Evolutionary conservation across 2,113 vertebrate genomes (phyloP), one percentile per base, ranked within the genome.

Genomic region (Haemorhous mexicanus): DNA sequence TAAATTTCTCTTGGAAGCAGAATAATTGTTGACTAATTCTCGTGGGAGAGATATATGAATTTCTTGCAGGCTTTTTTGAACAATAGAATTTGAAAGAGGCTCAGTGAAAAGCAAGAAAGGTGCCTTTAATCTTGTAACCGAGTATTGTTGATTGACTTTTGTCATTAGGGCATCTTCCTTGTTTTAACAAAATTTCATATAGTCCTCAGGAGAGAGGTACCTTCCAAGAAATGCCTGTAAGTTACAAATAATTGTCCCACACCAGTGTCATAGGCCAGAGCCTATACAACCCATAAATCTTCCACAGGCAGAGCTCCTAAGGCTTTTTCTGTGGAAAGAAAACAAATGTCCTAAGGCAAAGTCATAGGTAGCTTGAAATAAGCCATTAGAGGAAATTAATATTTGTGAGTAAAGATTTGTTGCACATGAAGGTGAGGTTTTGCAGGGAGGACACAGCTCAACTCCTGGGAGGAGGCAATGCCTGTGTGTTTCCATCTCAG

Each of bases 21-120:
- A 90, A 72, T 90, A 97, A 96, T 95, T 90, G 59, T 94, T 94
- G 95, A 93, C 92, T 95, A 94, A 96, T 93, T 93, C 84, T 93
- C 3, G 46, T 96, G 95, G 95, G 93, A 95, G 94, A 91, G 52
- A 84, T 10, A 22, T 4, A 59, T 47, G 49, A 89, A 79, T 92
- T 94, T 96, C 73, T 95, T 47, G 37, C 67, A 94, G 75, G 66
- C 50, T 95, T 82, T 91, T 92, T 74, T 88, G 75, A 94, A 95
- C 87, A 95, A 89, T 41, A 87, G 67, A 13, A 52, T 32, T 84
- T 90, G 37, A 84, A 75, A 93, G 81, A 69, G 58, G n/a, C 63
- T 92, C 35, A 46, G 86, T 74, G 67, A 83, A 93, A 91, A 81
- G 55, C 26, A 87, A 83, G 79, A 61, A 95, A 72, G n/a, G 30